phyloP scores from a whole-genome alignment of 2,888 invertebrate species.

The Cephus sareptanus region DNA sequence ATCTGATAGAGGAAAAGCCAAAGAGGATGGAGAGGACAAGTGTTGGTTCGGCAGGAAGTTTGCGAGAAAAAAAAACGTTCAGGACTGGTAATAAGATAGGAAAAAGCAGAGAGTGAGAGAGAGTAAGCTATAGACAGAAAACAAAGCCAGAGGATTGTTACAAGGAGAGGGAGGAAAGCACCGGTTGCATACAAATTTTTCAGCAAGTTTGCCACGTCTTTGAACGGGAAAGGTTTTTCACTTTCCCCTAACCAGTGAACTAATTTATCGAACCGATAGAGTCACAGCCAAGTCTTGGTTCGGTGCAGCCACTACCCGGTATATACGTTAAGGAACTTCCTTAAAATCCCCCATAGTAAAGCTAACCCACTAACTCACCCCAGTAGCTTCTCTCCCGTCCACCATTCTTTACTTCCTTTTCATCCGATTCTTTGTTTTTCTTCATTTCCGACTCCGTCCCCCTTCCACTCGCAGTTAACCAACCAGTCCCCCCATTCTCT shows the following conservation, averaged over 20 bases:
- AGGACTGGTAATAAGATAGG: background rate
- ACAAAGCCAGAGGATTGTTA: constrained; percentile 44
- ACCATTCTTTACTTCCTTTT: too few species aligned
- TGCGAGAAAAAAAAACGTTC: background rate
- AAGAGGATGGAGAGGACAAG: background rate
- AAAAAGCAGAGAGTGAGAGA: constrained; percentile 19
- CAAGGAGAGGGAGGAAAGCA: constrained; percentile 34
- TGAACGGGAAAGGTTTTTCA: too few species aligned
- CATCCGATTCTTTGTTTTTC: background rate
- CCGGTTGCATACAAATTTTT: constrained; percentile 55
- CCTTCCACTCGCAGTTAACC: constrained; percentile 18
- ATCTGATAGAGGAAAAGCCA: too few species aligned
- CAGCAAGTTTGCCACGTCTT: background rate
- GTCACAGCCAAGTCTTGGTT: too few species aligned
- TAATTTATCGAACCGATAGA: too few species aligned
- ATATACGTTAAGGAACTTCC: too few species aligned
- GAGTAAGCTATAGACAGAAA: constrained; percentile 30
- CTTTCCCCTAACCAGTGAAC: too few species aligned
- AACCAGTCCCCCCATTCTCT: background rate
- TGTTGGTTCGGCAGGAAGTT: background rate
- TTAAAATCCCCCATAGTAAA: too few species aligned
- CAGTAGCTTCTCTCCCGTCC: too few species aligned
- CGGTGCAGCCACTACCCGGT: too few species aligned
- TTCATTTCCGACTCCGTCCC: too few species aligned
- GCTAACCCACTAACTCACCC: too few species aligned